A percentile compares a stretch with the other conserved stretches of the same genome.
Conservation (phyloP, 2,888 invertebrate genomes). For the Globia sparganii region DNA sequence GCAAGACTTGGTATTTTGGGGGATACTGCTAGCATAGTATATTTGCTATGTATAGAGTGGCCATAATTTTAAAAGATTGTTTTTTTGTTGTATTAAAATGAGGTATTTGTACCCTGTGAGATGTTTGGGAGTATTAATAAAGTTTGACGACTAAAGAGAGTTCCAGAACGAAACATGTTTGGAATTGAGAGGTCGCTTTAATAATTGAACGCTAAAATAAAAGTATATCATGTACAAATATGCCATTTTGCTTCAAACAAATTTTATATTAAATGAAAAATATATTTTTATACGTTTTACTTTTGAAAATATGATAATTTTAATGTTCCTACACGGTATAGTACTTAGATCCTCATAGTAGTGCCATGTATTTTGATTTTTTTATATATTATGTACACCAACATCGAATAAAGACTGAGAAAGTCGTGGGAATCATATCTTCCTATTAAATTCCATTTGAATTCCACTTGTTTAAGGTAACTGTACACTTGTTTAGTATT, state of each 20-base stretch:
- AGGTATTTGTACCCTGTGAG: conserved; percentile 47
- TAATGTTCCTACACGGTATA: conserved; percentile 83
- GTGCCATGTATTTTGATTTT: conserved; percentile 84
- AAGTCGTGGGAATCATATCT: conserved; percentile 72
- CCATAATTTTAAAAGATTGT: conserved; percentile 43
- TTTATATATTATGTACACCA: conserved; percentile 68
- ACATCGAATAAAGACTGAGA: conserved; percentile 88
- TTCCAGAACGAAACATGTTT: conserved; percentile 30
- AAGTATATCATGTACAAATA: conserved; percentile 72
- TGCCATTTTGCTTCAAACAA: conserved; percentile 73
- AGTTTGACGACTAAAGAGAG: conserved; percentile 1
- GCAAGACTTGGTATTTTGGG: conserved; percentile 50
- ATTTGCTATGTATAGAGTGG: conserved; percentile 55
- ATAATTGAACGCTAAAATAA: conserved; percentile 31
- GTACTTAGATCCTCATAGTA: conserved; percentile 80
- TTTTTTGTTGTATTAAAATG: conserved; percentile 42
- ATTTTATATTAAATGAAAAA: conserved; percentile 67
- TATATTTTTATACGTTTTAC: conserved; percentile 83
- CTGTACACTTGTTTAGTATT: conserved; percentile 52
- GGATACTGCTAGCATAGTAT: conserved; percentile 49
- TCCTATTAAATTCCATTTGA: conserved; percentile 56
- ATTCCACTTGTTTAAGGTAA: conserved; percentile 58
- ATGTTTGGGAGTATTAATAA: conserved; percentile 20
- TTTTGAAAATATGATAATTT: conserved; percentile 77
- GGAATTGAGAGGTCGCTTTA: conserved; percentile 60